Percentiles rank a stretch among this genome's conserved stretches.
Conservation (phyloP, 1,140 invertebrate genomes). For the Drosophila bocqueti region DNA sequence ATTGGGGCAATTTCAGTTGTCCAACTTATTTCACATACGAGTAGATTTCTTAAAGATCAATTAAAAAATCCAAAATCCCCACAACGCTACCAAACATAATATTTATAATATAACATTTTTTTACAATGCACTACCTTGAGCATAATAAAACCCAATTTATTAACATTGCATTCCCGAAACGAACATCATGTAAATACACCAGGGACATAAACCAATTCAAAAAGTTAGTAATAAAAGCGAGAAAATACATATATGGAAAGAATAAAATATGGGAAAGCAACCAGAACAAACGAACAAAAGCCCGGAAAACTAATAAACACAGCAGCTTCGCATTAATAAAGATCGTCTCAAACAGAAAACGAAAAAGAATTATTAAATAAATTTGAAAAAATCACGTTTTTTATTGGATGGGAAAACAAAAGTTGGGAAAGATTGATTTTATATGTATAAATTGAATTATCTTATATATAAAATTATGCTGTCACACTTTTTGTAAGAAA, state of each 20-base stretch:
- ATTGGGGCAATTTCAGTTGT: slow-evolving; percentile 53
- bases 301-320: slow-evolving; percentile 54
- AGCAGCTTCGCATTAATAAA: slow-evolving; percentile 82
- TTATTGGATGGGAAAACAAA: not conserved
- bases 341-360: slow-evolving; percentile 70
- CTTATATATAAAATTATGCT: not conserved
- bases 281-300: slow-evolving; percentile 52
- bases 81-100: slow-evolving; percentile 54
- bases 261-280: slow-evolving; percentile 40
- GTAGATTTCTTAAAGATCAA: slow-evolving; percentile 68
- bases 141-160: slow-evolving; percentile 53
- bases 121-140: slow-evolving; percentile 53
- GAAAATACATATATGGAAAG: slow-evolving; percentile 36
- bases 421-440: not conserved
- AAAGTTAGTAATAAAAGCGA: slow-evolving; percentile 49
- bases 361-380: slow-evolving; percentile 52
- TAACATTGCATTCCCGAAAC: slow-evolving; percentile 49
- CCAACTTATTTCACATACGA: slow-evolving; percentile 59
- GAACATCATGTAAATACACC: slow-evolving; percentile 74
- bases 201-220: slow-evolving; percentile 34
- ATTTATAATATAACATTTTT: slow-evolving; percentile 42
- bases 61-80: slow-evolving; percentile 43
- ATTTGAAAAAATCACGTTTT: slow-evolving; percentile 21
- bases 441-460: not conserved
- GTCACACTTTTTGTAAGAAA: too few species aligned